Base-by-base conservation (phyloP, 2,888 invertebrate species). In the Rotaria sp. region DNA sequence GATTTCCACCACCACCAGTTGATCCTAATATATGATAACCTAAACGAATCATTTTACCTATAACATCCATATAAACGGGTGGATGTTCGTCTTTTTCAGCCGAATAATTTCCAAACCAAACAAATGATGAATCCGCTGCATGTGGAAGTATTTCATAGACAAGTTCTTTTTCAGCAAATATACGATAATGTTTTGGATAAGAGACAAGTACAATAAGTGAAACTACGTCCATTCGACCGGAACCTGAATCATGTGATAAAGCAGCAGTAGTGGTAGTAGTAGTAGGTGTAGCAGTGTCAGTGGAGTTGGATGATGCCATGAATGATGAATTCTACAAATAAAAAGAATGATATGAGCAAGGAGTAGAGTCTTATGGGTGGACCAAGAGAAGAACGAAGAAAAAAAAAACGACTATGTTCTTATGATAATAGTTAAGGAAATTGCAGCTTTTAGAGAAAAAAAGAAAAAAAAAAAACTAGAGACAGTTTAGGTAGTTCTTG, bases 51-150 rank as follows among this genome's bases (percentile, higher is more conserved):
- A 80, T 80, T 80, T 21, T 41, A 4, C 45, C 13, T 0, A 80
- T 26, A 41, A 80, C 80, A 45, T 80, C 80, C 80, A 80, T 80
- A 45, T 80, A 80, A 11, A 80, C 80, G n/a, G n/a, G 80, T 45
- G 80, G 80, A 80, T 80, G 80, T 45, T 80, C 80, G 15, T 80
- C 80, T 80, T 80, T 80, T 45, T 80, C 80, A 13, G 80, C 80
- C n/a, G 80, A 80, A 80, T 80, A 80, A 45, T 80, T 80, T 80
- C 80, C 80, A 45, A 80, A 80, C 80, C 80, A 80, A 15, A 80
- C 80, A 45, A 80, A 80, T 11, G 80, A 45, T 8, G 45, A n/a
- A 3, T 80, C 80, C 26, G 80, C 18, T 80, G 80, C 80, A 80
- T 80, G 45, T 10, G 80, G 80, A 26, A 80, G 41, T n/a, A 80